phyloP scores from a whole-genome alignment of 2,797 vertebrate genomes.

The Spondyliosoma cantharus region DNA sequence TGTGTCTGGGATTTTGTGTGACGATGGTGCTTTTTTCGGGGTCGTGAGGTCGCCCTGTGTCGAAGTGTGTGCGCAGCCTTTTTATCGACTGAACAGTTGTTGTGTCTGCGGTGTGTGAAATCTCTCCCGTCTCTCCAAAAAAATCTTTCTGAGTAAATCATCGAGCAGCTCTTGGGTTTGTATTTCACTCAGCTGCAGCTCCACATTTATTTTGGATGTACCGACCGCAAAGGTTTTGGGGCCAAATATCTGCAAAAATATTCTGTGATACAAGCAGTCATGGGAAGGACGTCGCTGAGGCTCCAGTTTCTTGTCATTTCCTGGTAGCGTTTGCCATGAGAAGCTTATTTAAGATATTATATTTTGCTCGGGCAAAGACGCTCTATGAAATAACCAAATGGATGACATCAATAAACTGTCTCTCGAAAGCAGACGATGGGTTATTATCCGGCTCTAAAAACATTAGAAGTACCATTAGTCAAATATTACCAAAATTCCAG shows the following conservation, averaged over 20 bases:
- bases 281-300: constrained; percentile 54
- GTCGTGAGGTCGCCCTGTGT: constrained; percentile 46
- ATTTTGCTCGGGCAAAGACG: constrained; percentile 47
- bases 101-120: constrained; percentile 61
- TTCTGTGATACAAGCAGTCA: constrained; percentile 62
- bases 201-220: constrained; percentile 72
- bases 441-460: constrained; percentile 42
- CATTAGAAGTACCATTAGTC: constrained; percentile 25
- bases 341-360: constrained; percentile 51
- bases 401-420: constrained; percentile 30
- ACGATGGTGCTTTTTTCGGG: constrained; percentile 24
- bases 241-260: constrained; percentile 72
- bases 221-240: constrained; percentile 22
- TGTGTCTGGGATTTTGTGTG: constrained; percentile 55
- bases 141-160: constrained; percentile 63
- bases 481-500: constrained; percentile 45
- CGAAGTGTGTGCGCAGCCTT: constrained; percentile 35
- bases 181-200: constrained; percentile 58
- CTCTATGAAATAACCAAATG: constrained; percentile 19
- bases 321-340: constrained; percentile 53
- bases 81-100: constrained; percentile 67
- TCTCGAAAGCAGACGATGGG: constrained; percentile 34
- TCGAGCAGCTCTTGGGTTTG: constrained; percentile 30
- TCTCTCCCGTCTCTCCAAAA: not conserved
- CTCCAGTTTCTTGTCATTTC: constrained; percentile 70